These are phyloP conservation scores for Scrobipalpa atriplicella DNA, from an alignment of 2,888 invertebrate genomes.

Conservation along the genomic window DNA sequence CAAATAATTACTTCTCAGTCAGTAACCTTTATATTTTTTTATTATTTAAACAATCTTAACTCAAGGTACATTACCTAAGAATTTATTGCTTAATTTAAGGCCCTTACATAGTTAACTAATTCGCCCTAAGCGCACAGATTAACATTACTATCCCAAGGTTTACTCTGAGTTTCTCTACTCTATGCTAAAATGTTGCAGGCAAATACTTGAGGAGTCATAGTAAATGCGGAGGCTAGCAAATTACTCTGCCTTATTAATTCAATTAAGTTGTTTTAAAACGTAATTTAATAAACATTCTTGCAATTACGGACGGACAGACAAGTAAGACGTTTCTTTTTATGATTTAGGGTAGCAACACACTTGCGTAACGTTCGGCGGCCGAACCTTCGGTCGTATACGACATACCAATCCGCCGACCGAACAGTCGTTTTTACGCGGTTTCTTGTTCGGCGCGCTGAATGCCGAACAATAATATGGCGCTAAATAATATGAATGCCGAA, in stretches of 20 bases:
- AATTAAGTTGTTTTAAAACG: slow-evolving; percentile 50
- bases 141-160: slow-evolving; percentile 18
- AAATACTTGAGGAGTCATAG: slow-evolving; percentile 32
- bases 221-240: slow-evolving; percentile 51
- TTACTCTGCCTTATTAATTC: slow-evolving; percentile 57
- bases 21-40: too few relatives aligned
- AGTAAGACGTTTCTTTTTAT: slow-evolving; percentile 20
- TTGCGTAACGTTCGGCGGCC: too few relatives aligned
- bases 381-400: too few relatives aligned
- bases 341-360: too few relatives aligned
- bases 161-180: slow-evolving; percentile 20
- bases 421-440: too few relatives aligned
- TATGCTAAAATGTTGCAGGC: slow-evolving; percentile 28
- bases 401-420: too few relatives aligned
- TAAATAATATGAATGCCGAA: too few relatives aligned
- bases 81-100: slow-evolving; percentile 19
- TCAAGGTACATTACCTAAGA: not conserved
- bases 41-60: not conserved
- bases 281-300: slow-evolving; percentile 58
- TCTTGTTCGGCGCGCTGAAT: too few relatives aligned
- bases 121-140: slow-evolving; percentile 1
- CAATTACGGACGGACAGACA: slow-evolving; percentile 50
- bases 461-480: too few relatives aligned
- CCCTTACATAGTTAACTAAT: not conserved
- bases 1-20: too few relatives aligned